phyloP scores from a whole-genome alignment of 1,140 invertebrate genomes.

The Penaeus japonicus region DNA sequence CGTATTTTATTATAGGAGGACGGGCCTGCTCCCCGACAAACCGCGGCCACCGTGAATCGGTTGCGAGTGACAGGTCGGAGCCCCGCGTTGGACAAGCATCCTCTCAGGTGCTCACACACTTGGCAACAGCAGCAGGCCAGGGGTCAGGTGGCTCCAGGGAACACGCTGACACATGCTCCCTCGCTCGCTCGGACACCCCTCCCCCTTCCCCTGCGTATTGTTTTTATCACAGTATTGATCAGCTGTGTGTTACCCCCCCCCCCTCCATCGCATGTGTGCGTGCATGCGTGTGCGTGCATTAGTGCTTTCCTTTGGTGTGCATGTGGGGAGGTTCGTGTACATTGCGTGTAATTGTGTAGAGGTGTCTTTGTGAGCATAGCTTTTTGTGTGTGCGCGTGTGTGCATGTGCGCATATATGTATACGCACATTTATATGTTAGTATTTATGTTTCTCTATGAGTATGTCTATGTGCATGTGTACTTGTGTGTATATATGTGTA shows the following conservation, averaged over 20 bases:
- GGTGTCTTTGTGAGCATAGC: not conserved
- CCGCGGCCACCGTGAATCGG: too few species aligned
- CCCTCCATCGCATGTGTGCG: not conserved
- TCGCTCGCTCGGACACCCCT: not conserved
- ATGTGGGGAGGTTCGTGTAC: not conserved
- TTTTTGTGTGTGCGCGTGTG: not conserved
- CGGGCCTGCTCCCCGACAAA: too few species aligned
- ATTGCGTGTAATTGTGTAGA: too few species aligned
- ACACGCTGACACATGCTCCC: too few species aligned
- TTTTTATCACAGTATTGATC: not conserved
- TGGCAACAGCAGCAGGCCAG: too few species aligned
- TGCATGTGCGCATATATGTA: not conserved
- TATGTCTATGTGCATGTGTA: not conserved
- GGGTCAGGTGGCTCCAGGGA: too few species aligned
- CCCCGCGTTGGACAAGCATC: too few species aligned
- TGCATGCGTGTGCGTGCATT: not conserved
- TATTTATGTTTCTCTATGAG: not conserved
- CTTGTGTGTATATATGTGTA: slow-evolving; percentile 1
- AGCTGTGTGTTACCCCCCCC: not conserved
- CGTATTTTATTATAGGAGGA: too few species aligned
- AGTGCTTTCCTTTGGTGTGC: not conserved
- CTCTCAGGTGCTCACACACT: too few species aligned
- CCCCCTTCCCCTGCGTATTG: not conserved
- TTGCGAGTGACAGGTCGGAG: too few species aligned
- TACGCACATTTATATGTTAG: too few species aligned